phyloP scores from a whole-genome alignment of 2,113 vertebrate genomes.

The Anthoscopus minutus region DNA sequence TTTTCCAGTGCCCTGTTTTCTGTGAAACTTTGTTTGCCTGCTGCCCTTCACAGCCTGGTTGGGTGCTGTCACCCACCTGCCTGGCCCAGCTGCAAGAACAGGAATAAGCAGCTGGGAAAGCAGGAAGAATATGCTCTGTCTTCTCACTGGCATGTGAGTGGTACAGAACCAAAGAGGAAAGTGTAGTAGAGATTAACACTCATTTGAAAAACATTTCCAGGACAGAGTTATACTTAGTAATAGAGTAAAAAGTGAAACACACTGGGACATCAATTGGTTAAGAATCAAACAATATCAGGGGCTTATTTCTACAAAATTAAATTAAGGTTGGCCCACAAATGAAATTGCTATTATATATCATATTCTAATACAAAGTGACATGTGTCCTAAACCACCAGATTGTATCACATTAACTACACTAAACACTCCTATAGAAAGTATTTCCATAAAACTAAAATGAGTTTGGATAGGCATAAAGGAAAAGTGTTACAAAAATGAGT shows the following conservation, averaged over 20 bases:
- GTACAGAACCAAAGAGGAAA: background rate
- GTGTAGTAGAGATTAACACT: background rate
- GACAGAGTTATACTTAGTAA: background rate
- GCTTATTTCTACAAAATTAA: background rate
- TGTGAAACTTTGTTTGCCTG: background rate
- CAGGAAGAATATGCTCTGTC: background rate
- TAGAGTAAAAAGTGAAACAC: background rate
- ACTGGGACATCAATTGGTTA: background rate
- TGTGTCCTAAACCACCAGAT: background rate
- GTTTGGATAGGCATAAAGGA: background rate
- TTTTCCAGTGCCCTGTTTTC: background rate
- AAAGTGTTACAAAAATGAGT: background rate
- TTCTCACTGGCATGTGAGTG: accelerated
- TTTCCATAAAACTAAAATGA: background rate
- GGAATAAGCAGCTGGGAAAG: background rate
- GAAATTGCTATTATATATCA: background rate
- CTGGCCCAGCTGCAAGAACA: background rate
- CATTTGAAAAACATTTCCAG: background rate
- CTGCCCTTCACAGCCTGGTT: background rate
- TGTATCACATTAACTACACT: background rate
- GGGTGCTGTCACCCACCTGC: background rate
- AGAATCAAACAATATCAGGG: background rate
- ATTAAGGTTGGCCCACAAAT: background rate
- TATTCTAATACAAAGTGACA: background rate
- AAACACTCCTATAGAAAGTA: background rate